Conservation (phyloP, 2,113 vertebrate species). For the Cheilinus undulatus region DNA sequence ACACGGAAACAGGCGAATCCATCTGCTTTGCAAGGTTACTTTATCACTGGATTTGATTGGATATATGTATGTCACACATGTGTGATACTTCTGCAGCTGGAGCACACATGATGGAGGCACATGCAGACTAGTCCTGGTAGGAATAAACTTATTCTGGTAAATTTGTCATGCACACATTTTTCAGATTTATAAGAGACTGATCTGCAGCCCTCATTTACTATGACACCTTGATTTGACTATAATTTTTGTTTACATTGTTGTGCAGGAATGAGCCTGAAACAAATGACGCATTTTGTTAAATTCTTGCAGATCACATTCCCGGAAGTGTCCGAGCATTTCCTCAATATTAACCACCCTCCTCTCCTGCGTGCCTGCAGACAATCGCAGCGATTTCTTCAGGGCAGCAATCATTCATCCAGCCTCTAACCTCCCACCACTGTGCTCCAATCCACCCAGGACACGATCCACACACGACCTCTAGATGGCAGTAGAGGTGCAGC, state of each 20-base stretch:
- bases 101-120: background rate
- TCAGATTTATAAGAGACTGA: background rate
- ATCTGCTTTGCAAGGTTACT: no score
- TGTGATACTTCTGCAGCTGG: background rate
- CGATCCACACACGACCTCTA: conserved; percentile 57
- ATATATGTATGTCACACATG: no score
- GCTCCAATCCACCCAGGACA: conserved; percentile 5
- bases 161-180: background rate
- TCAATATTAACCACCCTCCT: background rate
- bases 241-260: conserved; percentile 4
- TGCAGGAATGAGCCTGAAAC: conserved; percentile 13
- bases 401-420: background rate
- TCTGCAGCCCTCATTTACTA: conserved; percentile 7
- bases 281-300: no score
- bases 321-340: conserved; percentile 3
- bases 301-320: conserved; percentile 14
- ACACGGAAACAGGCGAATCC: no score
- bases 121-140: no score
- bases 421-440: background rate
- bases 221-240: background rate
- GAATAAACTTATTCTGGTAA: no score
- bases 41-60: no score
- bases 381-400: conserved; percentile 20
- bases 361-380: background rate
- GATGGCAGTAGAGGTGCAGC: conserved; percentile 80